Conservation (phyloP, 2,888 invertebrate species). For the Netelia virgata region DNA sequence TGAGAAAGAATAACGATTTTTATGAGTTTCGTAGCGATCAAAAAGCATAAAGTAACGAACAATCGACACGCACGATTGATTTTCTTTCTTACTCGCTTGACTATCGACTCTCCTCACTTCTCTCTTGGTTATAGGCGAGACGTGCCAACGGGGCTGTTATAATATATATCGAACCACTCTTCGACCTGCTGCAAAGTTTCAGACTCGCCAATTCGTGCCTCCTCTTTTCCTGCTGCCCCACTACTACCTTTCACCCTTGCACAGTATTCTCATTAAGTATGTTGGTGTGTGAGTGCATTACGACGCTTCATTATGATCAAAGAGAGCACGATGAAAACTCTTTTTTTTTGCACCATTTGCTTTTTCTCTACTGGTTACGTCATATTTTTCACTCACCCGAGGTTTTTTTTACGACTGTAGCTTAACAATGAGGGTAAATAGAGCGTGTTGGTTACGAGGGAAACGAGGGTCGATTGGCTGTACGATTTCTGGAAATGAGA, state of each 20-base stretch:
- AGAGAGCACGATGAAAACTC: conserved; percentile 16
- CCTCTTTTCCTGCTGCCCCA: not conserved
- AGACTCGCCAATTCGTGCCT: conserved; percentile 9
- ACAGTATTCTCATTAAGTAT: conserved; percentile 46
- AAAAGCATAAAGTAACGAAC: not conserved
- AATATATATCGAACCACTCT: conserved; percentile 19
- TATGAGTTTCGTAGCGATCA: not conserved
- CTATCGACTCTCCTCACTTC: conserved; percentile 11
- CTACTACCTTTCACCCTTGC: conserved; percentile 5
- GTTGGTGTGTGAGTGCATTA: conserved; percentile 58
- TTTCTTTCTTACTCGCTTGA: conserved; percentile 15
- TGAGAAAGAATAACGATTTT: conserved; percentile 5
- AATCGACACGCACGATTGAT: conserved; percentile 10
- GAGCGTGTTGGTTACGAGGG: not conserved
- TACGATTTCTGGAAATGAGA: not conserved
- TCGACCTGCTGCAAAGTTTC: conserved; percentile 37
- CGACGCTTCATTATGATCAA: conserved; percentile 68
- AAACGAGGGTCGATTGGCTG: not conserved
- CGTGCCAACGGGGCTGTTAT: conserved; percentile 22
- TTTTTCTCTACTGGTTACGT: not conserved
- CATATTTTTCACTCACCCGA: conserved; percentile 16
- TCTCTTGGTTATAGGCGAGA: not conserved
- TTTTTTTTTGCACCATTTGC: conserved; percentile 5
- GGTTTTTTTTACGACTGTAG: conserved; percentile 10
- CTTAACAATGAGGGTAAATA: not conserved